phyloP scores from a whole-genome alignment of 2,888 invertebrate species.

The Electrophaes corylata region DNA sequence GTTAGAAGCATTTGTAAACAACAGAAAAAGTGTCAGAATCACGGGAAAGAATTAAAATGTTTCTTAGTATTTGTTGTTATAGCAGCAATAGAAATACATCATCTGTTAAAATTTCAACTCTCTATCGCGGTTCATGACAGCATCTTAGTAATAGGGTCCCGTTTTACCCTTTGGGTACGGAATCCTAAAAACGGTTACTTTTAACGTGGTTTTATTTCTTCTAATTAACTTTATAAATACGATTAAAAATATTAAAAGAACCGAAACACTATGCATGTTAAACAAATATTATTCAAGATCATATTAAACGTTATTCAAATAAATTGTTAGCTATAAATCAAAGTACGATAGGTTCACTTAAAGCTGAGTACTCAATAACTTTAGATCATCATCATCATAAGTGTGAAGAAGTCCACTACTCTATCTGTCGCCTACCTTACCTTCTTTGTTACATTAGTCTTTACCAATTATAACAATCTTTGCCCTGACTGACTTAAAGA shows the following conservation, averaged over 20 bases:
- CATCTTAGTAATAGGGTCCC: too few species aligned
- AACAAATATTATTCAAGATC: constrained; percentile 33
- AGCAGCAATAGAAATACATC: too few species aligned
- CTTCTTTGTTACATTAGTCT: not conserved
- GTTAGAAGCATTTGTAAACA: too few species aligned
- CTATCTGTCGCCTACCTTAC: not conserved
- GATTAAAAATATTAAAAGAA: constrained; percentile 20
- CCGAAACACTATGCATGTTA: constrained; percentile 26
- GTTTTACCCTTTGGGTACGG: not conserved
- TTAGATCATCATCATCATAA: not conserved
- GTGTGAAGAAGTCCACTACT: not conserved
- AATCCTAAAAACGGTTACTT: constrained; percentile 9
- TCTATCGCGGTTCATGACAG: too few species aligned
- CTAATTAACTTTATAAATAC: constrained; percentile 19
- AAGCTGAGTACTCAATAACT: not conserved
- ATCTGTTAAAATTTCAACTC: too few species aligned
- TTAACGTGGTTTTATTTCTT: constrained; percentile 16
- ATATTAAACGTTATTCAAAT: constrained; percentile 35
- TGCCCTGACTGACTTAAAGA: too few species aligned
- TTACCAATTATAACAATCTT: too few species aligned
- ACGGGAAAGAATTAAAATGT: too few species aligned
- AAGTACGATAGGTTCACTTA: constrained; percentile 10
- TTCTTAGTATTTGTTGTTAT: too few species aligned
- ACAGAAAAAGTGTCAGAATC: too few species aligned
- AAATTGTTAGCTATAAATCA: constrained; percentile 40